Evolutionary conservation across 2,888 invertebrate genomes (phyloP), one percentile per base, ranked within the genome.

Genomic region (Aleiodes leptofemur): DNA sequence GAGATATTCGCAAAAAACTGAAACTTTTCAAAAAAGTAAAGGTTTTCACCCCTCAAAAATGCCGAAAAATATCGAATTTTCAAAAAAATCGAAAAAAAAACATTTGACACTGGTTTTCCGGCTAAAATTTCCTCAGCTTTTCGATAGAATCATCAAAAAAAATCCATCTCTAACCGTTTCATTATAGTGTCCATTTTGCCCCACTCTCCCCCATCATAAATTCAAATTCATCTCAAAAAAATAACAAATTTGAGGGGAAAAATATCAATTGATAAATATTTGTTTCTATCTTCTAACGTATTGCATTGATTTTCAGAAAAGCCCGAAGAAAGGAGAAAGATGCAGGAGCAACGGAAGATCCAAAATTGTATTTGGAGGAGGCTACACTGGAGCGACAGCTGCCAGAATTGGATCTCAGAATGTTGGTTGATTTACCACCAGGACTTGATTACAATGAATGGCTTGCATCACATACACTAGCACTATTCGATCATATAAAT

Each of bases 401-500:
- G 90, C 96, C 97, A 85, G 97, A 98, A 91, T 94, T 96, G 89
- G 97, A 98, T 93, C 94, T 99, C 92, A 94, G 95, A 90, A 94
- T 96, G 91, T 93, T 99, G 90, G 97, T 98, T 83, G 96, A 96
- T 91, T 93, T 98, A 90, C 99, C 99, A 85, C 94, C 95, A 83
- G 98, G 98, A 81, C 94, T 99, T 90, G 98, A 98, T 91, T 96
- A 96, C 92, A 98, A 98, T 91, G 99, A 99, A 93, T 99, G 99
- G 99, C 94, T 99, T 87, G 99, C 99, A 83, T 98, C 98, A 82
- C 98, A 99, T 91, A 98, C 97, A 82, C 94, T 98, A 91, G 97
- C 98, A 92, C 96, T 99, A 90, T 99, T 99, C 91, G 98, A 99
- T 91, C 98, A 99, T 91, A 97, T 98, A 87, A 99, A 99, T 92